Evolutionary conservation across 2,797 vertebrate species (phyloP).

Genomic region (Myiotriccus ornatus): DNA sequence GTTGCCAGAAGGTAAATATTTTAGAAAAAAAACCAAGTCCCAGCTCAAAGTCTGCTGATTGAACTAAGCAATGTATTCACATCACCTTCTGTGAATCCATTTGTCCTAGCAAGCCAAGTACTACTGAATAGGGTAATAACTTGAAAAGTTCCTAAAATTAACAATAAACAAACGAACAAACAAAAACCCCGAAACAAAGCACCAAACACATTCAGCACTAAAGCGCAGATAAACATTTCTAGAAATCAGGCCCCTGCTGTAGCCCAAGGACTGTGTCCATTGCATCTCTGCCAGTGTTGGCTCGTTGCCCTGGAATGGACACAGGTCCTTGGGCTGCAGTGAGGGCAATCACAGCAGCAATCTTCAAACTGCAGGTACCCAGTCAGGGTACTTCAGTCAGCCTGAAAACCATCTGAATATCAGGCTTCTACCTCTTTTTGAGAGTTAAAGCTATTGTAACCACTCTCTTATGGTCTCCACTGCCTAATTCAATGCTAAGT

Average conservation of each 20-base stretch:
- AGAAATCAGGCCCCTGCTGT: neutral
- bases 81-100: rapidly evolving
- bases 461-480: neutral
- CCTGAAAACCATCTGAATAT: neutral
- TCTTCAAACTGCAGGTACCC: neutral
- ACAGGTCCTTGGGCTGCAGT: neutral
- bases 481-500: neutral
- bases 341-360: neutral
- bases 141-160: rapidly evolving
- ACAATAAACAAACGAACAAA: neutral
- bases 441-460: neutral
- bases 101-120: neutral
- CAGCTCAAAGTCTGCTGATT: neutral
- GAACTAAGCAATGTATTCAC: neutral
- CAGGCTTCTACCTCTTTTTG: neutral
- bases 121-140: neutral
- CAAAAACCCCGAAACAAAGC: rapidly evolving
- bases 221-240: neutral
- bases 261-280: neutral
- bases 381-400: neutral
- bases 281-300: neutral
- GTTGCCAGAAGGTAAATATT: neutral
- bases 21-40: neutral
- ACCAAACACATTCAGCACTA: rapidly evolving
- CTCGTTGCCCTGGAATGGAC: neutral